phyloP scores from a whole-genome alignment of 2,113 vertebrate species.

The Peromyscus leucopus region DNA sequence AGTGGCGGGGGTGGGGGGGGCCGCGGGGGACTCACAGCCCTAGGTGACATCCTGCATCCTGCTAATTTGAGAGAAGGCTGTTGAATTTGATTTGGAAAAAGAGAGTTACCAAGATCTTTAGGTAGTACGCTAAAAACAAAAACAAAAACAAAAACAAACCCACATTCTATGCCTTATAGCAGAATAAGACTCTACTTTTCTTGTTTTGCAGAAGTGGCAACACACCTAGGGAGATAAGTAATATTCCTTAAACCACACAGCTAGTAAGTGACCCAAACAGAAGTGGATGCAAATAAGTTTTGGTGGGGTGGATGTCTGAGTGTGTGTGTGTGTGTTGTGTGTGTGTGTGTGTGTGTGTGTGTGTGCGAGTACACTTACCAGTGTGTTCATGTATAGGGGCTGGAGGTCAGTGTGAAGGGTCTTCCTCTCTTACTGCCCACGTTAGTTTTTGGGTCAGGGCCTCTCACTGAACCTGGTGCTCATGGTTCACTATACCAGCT shows the following conservation, averaged over 20 bases:
- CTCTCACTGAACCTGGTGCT: background rate
- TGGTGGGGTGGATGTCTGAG: background rate
- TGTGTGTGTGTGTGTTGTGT: background rate
- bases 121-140: background rate
- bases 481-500: too few species aligned
- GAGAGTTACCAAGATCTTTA: background rate
- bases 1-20: too few species aligned
- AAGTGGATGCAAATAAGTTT: background rate
- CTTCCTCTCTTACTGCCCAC: background rate
- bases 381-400: background rate
- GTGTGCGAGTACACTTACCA: background rate
- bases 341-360: too few species aligned
- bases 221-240: background rate
- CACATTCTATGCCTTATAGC: background rate
- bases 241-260: background rate
- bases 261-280: background rate
- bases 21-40: background rate
- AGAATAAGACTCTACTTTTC: background rate
- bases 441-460: background rate
- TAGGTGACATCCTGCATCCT: background rate
- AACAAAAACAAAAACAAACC: too few species aligned
- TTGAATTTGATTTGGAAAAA: constrained; percentile 14
- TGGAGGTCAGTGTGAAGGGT: background rate
- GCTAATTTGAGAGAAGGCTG: background rate
- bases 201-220: background rate